Conservation (phyloP, 2,888 invertebrate species). For the Amorpha juglandis region DNA sequence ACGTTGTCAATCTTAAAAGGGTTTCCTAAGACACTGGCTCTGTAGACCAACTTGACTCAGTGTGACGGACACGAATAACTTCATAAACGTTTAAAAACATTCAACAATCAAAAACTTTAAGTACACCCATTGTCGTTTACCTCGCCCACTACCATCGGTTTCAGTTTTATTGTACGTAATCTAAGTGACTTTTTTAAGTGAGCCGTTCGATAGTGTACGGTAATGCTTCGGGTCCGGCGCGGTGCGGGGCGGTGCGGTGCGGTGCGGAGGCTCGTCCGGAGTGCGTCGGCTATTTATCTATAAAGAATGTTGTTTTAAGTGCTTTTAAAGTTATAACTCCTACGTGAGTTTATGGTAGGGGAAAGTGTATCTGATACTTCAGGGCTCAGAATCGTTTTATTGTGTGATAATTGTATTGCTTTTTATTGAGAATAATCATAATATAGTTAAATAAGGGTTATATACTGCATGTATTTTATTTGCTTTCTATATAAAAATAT, state of each 20-base stretch:
- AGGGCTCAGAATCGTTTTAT: slow-evolving; percentile 3
- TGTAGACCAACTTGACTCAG: too few species aligned
- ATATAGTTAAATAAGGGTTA: not conserved
- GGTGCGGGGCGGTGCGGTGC: too few species aligned
- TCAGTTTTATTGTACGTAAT: not conserved
- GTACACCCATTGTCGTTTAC: not conserved
- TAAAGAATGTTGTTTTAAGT: slow-evolving; percentile 23
- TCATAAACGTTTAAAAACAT: too few species aligned
- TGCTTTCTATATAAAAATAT: too few species aligned
- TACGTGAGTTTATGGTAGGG: slow-evolving; percentile 15
- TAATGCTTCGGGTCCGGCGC: too few species aligned
- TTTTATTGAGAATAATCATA: slow-evolving; percentile 7
- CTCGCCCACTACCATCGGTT: not conserved
- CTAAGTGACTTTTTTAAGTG: not conserved
- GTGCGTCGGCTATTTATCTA: slow-evolving; percentile 14
- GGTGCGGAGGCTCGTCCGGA: not conserved
- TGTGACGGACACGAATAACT: too few species aligned
- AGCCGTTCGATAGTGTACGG: not conserved
- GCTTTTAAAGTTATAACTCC: slow-evolving; percentile 19
- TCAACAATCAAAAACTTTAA: not conserved
- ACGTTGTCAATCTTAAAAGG: too few species aligned
- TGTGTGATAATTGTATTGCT: slow-evolving; percentile 13
- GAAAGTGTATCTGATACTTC: slow-evolving; percentile 12
- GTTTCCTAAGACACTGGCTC: too few species aligned
- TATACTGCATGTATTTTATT: too few species aligned